Conservation (phyloP, 2,797 vertebrate genomes). For the Mormyrus hasselquistii region DNA sequence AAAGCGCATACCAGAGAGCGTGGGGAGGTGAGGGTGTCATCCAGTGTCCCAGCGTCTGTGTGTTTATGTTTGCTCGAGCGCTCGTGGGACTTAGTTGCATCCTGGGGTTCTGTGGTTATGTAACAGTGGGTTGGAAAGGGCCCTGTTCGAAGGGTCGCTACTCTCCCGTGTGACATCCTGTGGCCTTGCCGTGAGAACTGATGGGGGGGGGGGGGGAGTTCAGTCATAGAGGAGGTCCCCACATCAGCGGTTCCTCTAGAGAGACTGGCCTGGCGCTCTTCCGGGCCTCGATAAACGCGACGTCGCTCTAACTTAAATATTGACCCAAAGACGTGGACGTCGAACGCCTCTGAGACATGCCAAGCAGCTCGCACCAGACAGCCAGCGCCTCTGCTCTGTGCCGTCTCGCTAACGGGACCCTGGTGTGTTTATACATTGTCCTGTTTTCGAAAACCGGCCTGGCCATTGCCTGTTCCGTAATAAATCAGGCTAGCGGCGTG, state of each 20-base stretch:
- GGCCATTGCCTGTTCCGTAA: slow-evolving; percentile 24
- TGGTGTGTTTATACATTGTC: slow-evolving; percentile 29
- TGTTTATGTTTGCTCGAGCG: background rate
- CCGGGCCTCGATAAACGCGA: background rate
- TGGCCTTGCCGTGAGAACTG: slow-evolving; percentile 25
- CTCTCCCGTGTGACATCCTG: slow-evolving; percentile 15
- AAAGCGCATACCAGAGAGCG: background rate
- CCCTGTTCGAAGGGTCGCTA: slow-evolving; percentile 9
- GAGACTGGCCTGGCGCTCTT: background rate
- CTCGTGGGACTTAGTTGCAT: background rate
- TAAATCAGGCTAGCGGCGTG: slow-evolving; percentile 27
- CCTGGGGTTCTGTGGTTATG: slow-evolving; percentile 8
- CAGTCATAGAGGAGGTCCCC: slow-evolving; percentile 23
- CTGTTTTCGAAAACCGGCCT: slow-evolving; percentile 25
- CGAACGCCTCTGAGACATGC: background rate
- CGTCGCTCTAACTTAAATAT: background rate
- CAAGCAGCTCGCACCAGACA: background rate
- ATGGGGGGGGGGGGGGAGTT: slow-evolving; percentile 25
- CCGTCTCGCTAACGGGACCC: slow-evolving; percentile 11
- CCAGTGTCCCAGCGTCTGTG: background rate
- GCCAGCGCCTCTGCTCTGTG: background rate
- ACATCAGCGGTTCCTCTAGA: background rate
- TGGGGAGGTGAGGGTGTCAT: background rate
- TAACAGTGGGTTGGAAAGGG: background rate
- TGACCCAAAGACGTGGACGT: background rate